These are phyloP conservation scores for Anthoptus insignis DNA, from an alignment of 2,888 invertebrate genomes.

Conservation along the genomic window DNA sequence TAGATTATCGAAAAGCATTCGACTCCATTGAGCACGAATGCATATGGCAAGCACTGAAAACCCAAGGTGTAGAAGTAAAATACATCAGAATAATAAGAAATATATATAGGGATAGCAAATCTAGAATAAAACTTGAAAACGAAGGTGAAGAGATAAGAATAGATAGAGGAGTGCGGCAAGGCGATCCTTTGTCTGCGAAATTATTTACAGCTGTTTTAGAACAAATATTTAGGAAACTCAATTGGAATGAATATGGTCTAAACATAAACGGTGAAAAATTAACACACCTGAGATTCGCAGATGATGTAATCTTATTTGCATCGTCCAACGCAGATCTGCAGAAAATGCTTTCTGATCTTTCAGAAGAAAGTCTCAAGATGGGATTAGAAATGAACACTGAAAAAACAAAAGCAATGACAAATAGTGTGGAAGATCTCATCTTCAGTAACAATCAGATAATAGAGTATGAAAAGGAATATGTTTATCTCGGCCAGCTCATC, in stretches of 20 bases:
- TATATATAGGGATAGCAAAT: conserved; percentile 1
- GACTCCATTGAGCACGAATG: conserved; percentile 16
- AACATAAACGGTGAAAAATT: no score
- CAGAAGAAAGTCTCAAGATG: background rate
- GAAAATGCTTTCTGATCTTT: background rate
- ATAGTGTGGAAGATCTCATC: no score
- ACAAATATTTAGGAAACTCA: background rate
- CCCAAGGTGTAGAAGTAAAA: conserved; percentile 8
- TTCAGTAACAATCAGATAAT: background rate
- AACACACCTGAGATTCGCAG: background rate
- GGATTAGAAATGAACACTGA: background rate
- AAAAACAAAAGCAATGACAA: background rate
- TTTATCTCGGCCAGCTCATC: background rate
- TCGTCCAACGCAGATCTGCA: no score
- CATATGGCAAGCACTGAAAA: conserved; percentile 5
- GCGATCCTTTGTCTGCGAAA: conserved; percentile 5
- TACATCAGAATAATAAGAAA: conserved; percentile 9
- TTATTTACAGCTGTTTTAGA: conserved; percentile 13
- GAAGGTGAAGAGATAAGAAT: background rate
- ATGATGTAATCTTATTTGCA: no score
- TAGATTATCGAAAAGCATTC: conserved; percentile 38
- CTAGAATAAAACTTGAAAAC: background rate
- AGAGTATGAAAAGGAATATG: background rate
- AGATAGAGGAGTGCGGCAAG: conserved; percentile 9
- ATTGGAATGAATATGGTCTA: no score